These are phyloP conservation scores for Netelia melanura DNA, from an alignment of 2,888 invertebrate genomes.

Conservation along the genomic window DNA sequence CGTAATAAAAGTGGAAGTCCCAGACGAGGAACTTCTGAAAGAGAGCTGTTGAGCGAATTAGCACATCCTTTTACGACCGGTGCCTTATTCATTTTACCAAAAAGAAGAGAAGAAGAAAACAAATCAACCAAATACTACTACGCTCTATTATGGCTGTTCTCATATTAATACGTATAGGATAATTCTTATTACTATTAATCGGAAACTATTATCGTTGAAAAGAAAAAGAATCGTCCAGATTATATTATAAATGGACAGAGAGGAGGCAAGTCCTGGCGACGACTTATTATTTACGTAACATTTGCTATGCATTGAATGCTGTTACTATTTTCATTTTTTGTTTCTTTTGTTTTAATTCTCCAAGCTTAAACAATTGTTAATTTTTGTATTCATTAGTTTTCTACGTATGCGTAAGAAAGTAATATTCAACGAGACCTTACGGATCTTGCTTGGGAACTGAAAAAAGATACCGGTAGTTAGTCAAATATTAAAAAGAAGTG, in stretches of 20 bases:
- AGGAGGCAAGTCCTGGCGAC: constrained; percentile 50
- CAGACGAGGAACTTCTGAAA: not conserved
- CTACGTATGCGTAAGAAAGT: constrained; percentile 46
- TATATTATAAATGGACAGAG: constrained; percentile 8
- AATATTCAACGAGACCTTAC: constrained; percentile 30
- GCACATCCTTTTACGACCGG: constrained; percentile 14
- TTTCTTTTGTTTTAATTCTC: constrained; percentile 26
- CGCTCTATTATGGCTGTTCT: constrained; percentile 41
- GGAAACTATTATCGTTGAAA: constrained; percentile 8
- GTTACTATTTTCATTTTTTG: constrained; percentile 34
- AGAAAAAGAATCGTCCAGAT: not conserved
- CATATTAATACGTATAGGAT: constrained; percentile 26
- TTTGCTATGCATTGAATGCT: not conserved
- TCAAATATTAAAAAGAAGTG: not conserved
- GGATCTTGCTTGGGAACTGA: constrained; percentile 47
- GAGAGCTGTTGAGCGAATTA: not conserved
- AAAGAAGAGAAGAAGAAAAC: constrained; percentile 6
- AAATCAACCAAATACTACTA: constrained; percentile 8
- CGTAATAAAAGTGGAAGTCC: constrained; percentile 16
- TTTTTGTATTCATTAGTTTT: constrained; percentile 59
- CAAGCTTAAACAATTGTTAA: constrained; percentile 43
- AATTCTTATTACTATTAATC: constrained; percentile 8
- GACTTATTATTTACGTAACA: constrained; percentile 26
- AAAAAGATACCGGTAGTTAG: constrained; percentile 9
- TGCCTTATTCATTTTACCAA: constrained; percentile 51